Evolutionary conservation across 2,888 invertebrate species (phyloP), one percentile per base, ranked within the genome.

Genomic region (Agrochola circellaris): DNA sequence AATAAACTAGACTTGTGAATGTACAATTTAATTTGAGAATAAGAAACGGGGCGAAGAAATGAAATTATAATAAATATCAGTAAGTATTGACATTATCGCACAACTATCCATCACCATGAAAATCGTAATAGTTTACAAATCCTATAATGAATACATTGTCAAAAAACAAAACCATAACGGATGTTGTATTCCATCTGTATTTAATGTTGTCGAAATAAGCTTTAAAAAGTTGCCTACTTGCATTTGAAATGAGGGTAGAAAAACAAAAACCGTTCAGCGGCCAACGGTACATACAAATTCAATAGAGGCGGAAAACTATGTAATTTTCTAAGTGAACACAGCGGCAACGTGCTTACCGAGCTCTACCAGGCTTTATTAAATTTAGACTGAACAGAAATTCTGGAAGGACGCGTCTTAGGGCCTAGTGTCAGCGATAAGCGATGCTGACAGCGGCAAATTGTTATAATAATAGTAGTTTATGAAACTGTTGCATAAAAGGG

Each of bases 281-380:
- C 56, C 48, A 51, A 26, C 9, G 73, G 38, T 71, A 76, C 34
- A 71, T 76, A 75, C 66, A 88, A 82, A 83, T 82, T 86, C 67
- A 81, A 88, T 79, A 76, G 75, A 48, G 77, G 62, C 48, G 60
- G 72, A 68, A 83, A 83, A 87, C 83, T 84, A 79, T 81, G 86
- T 84, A 84, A 88, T 87, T 87, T 87, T 86, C 65, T 82, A 88
- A 86, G 88, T 82, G 88, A 86, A 84, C 72, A 81, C 48, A 84
- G 72, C 75, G 65, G 66, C 73, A 79, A 70, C 69, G 73, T 82
- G 77, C 78, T 85, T 78, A 75, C 80, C 71, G 75, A 77, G 86
- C 71, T 79, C 67, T 68, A 79, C 73, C 73, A 75, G 76, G 82
- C 84, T 84, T 88, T 87, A 87, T 87, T 87, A 82, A 88, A 87